phyloP scores from a whole-genome alignment of 2,113 vertebrate genomes.

The Cyprinus carpio region DNA sequence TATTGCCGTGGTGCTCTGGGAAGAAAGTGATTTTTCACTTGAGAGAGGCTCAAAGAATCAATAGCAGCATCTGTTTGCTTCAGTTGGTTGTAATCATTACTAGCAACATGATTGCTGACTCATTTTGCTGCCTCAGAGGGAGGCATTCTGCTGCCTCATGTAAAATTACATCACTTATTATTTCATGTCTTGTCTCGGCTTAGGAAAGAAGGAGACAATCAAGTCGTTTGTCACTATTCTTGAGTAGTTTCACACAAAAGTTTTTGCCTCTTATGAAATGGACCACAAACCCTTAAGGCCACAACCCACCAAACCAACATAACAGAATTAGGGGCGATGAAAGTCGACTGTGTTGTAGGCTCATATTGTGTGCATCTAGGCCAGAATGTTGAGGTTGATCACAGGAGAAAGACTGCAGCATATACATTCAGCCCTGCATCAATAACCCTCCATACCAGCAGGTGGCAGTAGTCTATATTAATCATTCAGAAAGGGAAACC shows the following conservation, averaged over 20 bases:
- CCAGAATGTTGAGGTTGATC: too few species aligned
- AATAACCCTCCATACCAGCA: too few species aligned
- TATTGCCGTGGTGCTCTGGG: conserved; percentile 48
- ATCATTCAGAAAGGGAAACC: too few species aligned
- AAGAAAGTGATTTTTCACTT: conserved; percentile 67
- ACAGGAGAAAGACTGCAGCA: too few species aligned
- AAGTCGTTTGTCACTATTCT: not conserved
- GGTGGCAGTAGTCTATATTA: too few species aligned
- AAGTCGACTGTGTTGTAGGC: not conserved
- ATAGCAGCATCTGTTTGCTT: conserved; percentile 17
- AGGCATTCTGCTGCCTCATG: conserved; percentile 53
- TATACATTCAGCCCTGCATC: too few species aligned
- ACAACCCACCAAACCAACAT: not conserved
- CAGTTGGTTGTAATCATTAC: conserved; percentile 29
- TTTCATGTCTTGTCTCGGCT: not conserved
- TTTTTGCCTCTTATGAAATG: not conserved
- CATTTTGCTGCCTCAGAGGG: conserved; percentile 27
- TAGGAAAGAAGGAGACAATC: not conserved
- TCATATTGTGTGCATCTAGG: too few species aligned
- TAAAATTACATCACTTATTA: conserved; percentile 47
- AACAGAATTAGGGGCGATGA: not conserved
- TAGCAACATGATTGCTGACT: conserved; percentile 28
- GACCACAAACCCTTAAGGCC: not conserved
- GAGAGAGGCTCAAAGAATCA: conserved; percentile 30
- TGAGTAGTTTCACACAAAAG: not conserved